These are phyloP conservation scores for Clarias pachynema DNA, from an alignment of 2,797 vertebrate genomes.

Conservation along the genomic window DNA sequence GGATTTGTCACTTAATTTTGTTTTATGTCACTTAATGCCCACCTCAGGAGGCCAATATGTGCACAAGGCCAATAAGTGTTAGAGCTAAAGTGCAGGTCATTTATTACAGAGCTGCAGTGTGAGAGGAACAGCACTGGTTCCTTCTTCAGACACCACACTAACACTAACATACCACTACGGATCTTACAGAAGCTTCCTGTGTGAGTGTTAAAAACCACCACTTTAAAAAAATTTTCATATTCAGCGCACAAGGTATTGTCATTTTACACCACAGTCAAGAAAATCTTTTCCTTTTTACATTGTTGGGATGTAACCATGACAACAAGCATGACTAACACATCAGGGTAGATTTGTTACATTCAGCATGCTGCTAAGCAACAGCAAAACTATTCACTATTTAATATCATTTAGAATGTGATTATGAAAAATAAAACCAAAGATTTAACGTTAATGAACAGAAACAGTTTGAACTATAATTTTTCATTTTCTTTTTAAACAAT, in stretches of 20 bases:
- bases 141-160: neutral
- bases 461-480: neutral
- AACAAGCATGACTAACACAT: neutral
- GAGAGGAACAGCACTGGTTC: neutral
- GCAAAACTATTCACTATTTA: neutral
- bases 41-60: slow-evolving; percentile 22
- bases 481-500: neutral
- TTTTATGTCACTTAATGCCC: slow-evolving; percentile 36
- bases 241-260: neutral
- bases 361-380: neutral
- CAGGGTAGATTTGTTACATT: neutral
- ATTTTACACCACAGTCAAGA: neutral
- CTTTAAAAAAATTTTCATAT: neutral
- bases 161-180: neutral
- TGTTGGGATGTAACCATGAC: neutral
- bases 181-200: neutral
- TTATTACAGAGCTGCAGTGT: slow-evolving; percentile 5
- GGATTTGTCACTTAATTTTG: slow-evolving; percentile 34
- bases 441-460: neutral
- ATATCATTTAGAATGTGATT: neutral
- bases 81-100: slow-evolving; percentile 25
- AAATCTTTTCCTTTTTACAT: neutral
- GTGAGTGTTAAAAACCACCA: neutral
- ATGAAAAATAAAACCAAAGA: neutral
- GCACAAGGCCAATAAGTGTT: slow-evolving; percentile 18